phyloP scores from a whole-genome alignment of 2,113 vertebrate species.

The Misgurnus anguillicaudatus region DNA sequence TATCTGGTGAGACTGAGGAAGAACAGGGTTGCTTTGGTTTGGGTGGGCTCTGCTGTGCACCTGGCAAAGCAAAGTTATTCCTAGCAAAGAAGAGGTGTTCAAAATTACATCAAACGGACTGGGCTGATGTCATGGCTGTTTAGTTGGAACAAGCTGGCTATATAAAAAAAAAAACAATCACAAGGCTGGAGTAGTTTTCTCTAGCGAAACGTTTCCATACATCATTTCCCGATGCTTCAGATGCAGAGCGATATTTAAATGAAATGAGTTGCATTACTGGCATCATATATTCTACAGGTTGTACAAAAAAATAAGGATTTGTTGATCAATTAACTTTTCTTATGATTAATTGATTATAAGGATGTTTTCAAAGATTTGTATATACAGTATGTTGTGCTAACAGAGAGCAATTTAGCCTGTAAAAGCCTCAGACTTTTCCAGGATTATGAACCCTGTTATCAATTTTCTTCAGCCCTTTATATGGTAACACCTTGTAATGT shows the following conservation, averaged over 20 bases:
- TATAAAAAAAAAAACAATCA: neutral
- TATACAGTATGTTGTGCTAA: too few relatives aligned
- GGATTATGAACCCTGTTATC: too few relatives aligned
- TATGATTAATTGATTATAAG: too few relatives aligned
- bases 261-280: neutral
- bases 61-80: neutral
- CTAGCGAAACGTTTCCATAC: neutral
- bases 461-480: too few relatives aligned
- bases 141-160: neutral
- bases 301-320: neutral
- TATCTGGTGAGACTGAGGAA: constrained; percentile 71
- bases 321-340: neutral
- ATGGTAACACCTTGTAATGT: too few relatives aligned
- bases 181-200: constrained; percentile 6
- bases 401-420: too few relatives aligned
- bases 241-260: neutral
- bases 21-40: constrained; percentile 63
- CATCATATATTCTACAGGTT: neutral
- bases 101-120: neutral
- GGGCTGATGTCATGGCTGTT: neutral
- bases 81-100: neutral
- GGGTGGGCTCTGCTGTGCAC: neutral
- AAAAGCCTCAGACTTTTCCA: too few relatives aligned
- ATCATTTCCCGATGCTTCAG: neutral
- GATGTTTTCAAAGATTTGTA: too few relatives aligned